Evolutionary conservation across 2,888 invertebrate species (phyloP), one percentile per base, ranked within the genome.

Genomic region (Leucozona laternaria): DNA sequence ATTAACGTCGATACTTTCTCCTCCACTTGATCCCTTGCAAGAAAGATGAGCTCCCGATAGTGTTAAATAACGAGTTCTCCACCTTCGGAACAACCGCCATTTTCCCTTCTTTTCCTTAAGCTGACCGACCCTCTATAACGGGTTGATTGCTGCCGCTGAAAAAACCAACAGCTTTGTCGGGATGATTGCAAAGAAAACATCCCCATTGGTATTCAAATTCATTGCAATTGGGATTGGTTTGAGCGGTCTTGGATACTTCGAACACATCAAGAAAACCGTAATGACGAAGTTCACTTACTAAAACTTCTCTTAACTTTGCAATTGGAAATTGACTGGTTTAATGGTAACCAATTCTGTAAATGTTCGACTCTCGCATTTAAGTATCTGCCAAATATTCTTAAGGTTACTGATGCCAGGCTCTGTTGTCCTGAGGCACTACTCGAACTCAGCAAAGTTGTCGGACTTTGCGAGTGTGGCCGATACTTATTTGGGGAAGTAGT

Each of bases 21-120:
- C 97, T 82, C 97, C 97, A 91, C 97, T 96, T 88, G 96, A 95
- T 91, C 96, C 96, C 92, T 96, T 95, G 91, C 97, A 97, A 17
- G 97, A 97, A 71, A 98, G 95, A 92, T 97, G 97, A 1, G 97
- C 97, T 0, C 98, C 98, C 37, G 98, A 98, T 31, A 98, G 93
- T 2, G 98, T 98, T 93, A 98, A 98, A 93, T 98, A 98, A 88
- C 98, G 93, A 6, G 98, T 98, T 89, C 98, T 95, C 98, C 98
- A 98, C 88, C 98, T 93, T 55, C 97, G 94, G 92, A 98, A 97
- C 88, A 98, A 94, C 89, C 97, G 94, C 98, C 98, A 98, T 89
- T 97, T 95, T 20, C 97, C 97, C 91, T 97, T 97, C 93, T 98
- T 98, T 93, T 98, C 97, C 92, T 97, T 97, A 50, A 98, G 93